phyloP scores from a whole-genome alignment of 2,113 vertebrate genomes.

The Myiozetetes cayanensis region DNA sequence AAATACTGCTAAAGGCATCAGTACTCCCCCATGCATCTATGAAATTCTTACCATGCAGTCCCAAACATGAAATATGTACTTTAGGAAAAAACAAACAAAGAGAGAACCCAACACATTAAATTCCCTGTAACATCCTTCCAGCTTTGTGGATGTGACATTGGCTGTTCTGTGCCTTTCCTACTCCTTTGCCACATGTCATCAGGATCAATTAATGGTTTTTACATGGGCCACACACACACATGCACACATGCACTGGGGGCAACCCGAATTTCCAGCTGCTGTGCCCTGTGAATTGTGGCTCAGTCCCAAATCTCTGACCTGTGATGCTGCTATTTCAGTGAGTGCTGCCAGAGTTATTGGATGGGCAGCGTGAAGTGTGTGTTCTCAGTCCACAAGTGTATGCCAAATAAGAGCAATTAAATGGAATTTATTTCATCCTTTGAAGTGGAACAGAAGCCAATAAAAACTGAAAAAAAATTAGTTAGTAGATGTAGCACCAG shows the following conservation, averaged over 20 bases:
- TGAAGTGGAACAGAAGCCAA: neutral
- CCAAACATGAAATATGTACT: neutral
- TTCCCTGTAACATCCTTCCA: neutral
- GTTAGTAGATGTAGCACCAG: neutral
- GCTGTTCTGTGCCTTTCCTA: neutral
- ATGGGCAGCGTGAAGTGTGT: neutral
- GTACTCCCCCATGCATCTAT: fast-evolving
- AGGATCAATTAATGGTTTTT: neutral
- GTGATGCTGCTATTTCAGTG: neutral
- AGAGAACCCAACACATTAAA: neutral
- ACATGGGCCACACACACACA: neutral
- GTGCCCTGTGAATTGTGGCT: neutral
- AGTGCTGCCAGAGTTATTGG: neutral
- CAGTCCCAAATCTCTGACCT: neutral
- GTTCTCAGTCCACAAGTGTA: neutral
- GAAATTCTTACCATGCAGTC: neutral
- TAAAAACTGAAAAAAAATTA: neutral
- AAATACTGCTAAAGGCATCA: neutral
- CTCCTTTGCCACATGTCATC: neutral
- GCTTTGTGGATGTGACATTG: neutral
- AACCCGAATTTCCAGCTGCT: neutral
- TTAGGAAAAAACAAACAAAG: fast-evolving
- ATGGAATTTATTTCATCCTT: neutral
- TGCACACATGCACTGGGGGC: neutral
- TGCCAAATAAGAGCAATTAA: neutral